Conservation (phyloP, 1,140 invertebrate species). For the Saccostrea cuccullata region DNA sequence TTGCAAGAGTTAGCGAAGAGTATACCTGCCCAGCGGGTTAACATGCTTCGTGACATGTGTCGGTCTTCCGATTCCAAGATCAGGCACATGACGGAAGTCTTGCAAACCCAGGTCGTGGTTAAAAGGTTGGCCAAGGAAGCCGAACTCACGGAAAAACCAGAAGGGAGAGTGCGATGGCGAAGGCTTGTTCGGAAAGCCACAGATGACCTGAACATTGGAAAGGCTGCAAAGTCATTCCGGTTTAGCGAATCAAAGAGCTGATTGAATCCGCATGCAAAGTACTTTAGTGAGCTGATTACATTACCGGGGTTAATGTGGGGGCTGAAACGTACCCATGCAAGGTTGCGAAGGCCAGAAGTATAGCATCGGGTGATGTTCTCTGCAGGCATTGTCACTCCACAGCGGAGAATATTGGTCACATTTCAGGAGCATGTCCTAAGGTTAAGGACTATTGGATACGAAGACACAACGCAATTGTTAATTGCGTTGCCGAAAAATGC, state of each 20-base stretch:
- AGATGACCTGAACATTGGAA: background rate
- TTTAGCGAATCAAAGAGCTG: background rate
- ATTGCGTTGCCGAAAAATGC: slow-evolving; percentile 12
- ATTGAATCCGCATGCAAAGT: background rate
- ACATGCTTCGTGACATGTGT: slow-evolving; percentile 15
- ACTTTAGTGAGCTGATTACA: slow-evolving; percentile 40
- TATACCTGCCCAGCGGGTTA: slow-evolving; percentile 36
- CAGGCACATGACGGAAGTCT: slow-evolving; percentile 34
- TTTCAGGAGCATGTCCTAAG: slow-evolving; percentile 24
- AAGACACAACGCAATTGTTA: slow-evolving; percentile 33
- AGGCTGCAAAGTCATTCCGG: background rate
- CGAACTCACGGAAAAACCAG: background rate
- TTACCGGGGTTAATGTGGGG: slow-evolving; percentile 24
- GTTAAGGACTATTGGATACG: slow-evolving; percentile 42
- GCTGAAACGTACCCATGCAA: slow-evolving; percentile 43
- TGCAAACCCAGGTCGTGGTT: background rate
- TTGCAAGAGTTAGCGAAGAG: slow-evolving; percentile 35
- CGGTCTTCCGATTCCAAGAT: slow-evolving; percentile 44
- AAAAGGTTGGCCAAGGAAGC: background rate
- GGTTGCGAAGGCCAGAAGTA: background rate
- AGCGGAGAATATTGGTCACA: slow-evolving; percentile 49
- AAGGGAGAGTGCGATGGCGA: slow-evolving; percentile 19
- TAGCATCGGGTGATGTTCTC: background rate
- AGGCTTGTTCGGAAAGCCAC: background rate
- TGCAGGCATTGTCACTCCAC: slow-evolving; percentile 27